Evolutionary conservation across 1,140 invertebrate species (phyloP), one percentile per base, ranked within the genome.

Genomic region (Spodoptera litura): DNA sequence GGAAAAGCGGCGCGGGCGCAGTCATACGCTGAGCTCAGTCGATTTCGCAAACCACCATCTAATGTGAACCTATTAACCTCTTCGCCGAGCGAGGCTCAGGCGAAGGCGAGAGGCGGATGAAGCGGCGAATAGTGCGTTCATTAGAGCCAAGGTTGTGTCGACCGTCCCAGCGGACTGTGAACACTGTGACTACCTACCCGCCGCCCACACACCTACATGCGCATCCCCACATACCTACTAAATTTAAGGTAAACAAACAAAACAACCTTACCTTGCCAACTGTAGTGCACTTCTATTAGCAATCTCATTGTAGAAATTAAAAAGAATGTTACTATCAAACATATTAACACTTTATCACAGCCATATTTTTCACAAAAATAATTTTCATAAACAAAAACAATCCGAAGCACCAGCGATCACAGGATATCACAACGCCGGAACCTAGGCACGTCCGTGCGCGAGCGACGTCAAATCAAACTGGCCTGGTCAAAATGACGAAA

Each of bases 51-150:
- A 90, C 88, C 87, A 91, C 84, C 92, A 90, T 94, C 92, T 94
- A 93, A 94, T 93, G 92, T 94, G 93, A 94, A 94, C 93, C 92
- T 94, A 94, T 94, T 94, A 94, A 94, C 93, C 93, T 94, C 92
- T 93, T 83, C 83, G 85, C 76, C 85, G 86, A 90, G 89, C 87
- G 88, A 92, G 91, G 88, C 91, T 91, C 90, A 89, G 89, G 88
- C 91, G 93, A 93, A 94, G 92, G 91, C 93, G 90, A 93, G 86
- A 90, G 92, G 91, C 91, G 91, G 91, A 93, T 91, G 91, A 89
- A 87, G 88, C 90, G 88, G 84, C 86, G 87, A 89, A 83, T 85
- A 87, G 84, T 85, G 88, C 88, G 91, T 90, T 93, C 92, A 93
- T 93, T 93, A 92, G 85, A 92, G 86, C 89, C 92, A 94, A 93